These are phyloP conservation scores for Gymnothorax javanicus DNA, from an alignment of 2,797 vertebrate genomes.

Conservation along the genomic window DNA sequence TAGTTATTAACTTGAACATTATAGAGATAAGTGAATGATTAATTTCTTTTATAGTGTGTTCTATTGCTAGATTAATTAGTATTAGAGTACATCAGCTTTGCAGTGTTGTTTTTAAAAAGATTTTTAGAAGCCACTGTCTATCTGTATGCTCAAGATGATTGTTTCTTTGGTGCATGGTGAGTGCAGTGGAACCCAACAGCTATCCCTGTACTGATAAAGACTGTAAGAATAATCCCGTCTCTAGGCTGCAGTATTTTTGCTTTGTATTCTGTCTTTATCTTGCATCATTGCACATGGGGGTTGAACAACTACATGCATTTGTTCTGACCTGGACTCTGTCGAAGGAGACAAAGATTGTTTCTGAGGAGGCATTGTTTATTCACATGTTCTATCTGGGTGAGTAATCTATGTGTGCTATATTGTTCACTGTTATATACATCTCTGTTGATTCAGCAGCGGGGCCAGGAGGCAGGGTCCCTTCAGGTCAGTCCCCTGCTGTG, in stretches of 20 bases:
- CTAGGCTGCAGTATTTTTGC: not conserved
- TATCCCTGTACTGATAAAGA: not conserved
- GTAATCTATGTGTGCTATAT: not conserved
- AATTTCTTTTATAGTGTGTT: too few species aligned
- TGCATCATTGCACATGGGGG: not conserved
- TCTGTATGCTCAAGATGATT: not conserved
- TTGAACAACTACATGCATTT: not conserved
- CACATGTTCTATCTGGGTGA: not conserved
- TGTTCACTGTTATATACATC: not conserved
- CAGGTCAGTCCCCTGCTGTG: not conserved
- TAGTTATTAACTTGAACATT: too few species aligned
- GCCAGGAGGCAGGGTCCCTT: not conserved
- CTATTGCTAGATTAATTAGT: not conserved
- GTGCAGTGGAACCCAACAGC: not conserved
- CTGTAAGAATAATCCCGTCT: not conserved
- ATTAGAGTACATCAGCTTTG: not conserved
- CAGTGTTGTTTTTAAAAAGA: not conserved
- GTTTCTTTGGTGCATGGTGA: not conserved
- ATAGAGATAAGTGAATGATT: too few species aligned
- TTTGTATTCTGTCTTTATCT: not conserved
- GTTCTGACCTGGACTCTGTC: not conserved
- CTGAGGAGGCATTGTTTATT: not conserved
- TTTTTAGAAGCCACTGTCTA: not conserved
- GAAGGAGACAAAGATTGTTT: not conserved
- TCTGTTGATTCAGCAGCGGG: constrained; percentile 3